A percentile compares a stretch with the other conserved stretches of the same genome.
Conservation (phyloP, 2,888 invertebrate species). For the Lordiphosa andalusiaca region DNA sequence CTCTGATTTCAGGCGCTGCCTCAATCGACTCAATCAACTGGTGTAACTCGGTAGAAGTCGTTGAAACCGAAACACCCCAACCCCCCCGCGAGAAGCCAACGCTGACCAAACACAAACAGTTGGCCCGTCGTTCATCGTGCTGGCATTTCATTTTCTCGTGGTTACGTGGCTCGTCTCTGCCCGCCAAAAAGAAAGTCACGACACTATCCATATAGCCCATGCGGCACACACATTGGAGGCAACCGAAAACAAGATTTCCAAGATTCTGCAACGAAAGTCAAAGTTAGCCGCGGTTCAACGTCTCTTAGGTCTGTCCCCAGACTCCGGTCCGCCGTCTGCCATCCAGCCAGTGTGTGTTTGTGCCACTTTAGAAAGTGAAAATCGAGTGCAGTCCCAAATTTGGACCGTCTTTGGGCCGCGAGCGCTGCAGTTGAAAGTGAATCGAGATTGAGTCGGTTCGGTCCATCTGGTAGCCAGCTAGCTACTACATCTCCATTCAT, state of each 20-base stretch:
- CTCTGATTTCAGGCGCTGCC: no score
- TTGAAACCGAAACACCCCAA: constrained; percentile 17
- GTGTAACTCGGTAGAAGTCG: constrained; percentile 33
- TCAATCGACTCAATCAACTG: no score
- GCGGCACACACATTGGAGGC: no score
- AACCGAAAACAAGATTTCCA: constrained; percentile 66
- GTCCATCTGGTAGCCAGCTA: constrained; percentile 35
- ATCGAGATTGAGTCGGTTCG: constrained; percentile 35
- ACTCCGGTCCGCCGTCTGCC: constrained; percentile 8
- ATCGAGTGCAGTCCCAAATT: constrained; percentile 55
- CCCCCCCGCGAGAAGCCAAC: constrained; percentile 18
- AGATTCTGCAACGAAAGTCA: constrained; percentile 74
- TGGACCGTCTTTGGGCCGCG: constrained; percentile 14
- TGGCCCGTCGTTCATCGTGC: constrained; percentile 51
- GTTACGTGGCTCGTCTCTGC: constrained; percentile 60
- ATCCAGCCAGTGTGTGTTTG: constrained; percentile 30
- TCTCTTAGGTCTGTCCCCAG: constrained; percentile 19
- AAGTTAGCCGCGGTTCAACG: constrained; percentile 61
- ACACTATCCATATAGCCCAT: constrained; percentile 38
- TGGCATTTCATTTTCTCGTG: constrained; percentile 64
- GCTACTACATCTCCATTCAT: constrained; percentile 30
- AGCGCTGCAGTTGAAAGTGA: constrained; percentile 66
- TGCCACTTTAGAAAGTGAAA: constrained; percentile 74
- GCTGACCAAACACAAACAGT: constrained; percentile 13
- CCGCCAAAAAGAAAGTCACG: constrained; percentile 70